phyloP scores from a whole-genome alignment of 2,113 vertebrate genomes.

The Sula dactylatra region DNA sequence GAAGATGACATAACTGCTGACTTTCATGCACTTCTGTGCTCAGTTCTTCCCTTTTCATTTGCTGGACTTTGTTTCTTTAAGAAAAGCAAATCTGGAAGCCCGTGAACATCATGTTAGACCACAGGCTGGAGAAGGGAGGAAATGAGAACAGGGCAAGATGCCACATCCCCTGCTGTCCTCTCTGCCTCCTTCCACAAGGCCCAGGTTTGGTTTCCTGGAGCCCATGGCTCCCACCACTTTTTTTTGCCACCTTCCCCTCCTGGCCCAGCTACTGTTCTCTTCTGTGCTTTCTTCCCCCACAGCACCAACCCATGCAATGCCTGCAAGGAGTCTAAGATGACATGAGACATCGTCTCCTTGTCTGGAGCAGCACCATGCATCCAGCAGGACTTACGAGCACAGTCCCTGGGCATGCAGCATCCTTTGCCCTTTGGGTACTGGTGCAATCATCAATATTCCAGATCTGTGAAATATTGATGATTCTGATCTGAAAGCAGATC shows the following conservation, averaged over 20 bases:
- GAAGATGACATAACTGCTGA: not conserved
- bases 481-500: too few relatives aligned
- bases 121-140: not conserved
- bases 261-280: not conserved
- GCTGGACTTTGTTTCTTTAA: not conserved
- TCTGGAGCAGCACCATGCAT: not conserved
- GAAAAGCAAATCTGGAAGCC: not conserved
- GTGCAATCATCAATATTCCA: not conserved
- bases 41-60: not conserved
- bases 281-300: not conserved
- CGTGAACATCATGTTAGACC: not conserved
- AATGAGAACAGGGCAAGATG: not conserved
- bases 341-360: not conserved
- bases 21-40: not conserved
- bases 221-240: not conserved
- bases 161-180: fast-evolving
- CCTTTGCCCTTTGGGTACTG: not conserved
- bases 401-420: not conserved
- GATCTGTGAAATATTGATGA: not conserved
- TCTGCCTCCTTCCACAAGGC: not conserved
- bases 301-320: not conserved
- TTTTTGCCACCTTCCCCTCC: not conserved
- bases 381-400: not conserved
- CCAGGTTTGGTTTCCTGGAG: not conserved
- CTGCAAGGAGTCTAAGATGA: not conserved